These are phyloP conservation scores for Agrypnia vestita DNA, from an alignment of 1,140 invertebrate genomes.

Conservation along the genomic window DNA sequence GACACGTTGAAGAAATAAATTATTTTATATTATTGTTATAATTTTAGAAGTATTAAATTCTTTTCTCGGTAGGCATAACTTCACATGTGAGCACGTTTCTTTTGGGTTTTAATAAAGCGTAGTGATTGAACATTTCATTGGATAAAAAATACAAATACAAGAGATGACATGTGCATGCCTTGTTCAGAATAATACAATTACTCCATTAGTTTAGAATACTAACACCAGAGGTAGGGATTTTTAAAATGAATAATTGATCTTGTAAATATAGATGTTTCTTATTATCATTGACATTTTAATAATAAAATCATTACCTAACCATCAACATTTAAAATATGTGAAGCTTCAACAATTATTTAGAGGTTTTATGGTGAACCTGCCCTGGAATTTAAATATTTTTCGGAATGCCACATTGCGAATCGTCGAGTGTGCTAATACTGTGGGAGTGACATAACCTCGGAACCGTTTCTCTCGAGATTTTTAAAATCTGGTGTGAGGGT, in stretches of 20 bases:
- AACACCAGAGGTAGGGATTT: conserved; percentile 26
- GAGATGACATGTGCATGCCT: conserved; percentile 17
- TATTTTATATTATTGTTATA: no score
- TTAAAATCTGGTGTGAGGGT: conserved; percentile 52
- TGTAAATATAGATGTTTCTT: conserved; percentile 35
- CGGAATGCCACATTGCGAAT: neutral
- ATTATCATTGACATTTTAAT: conserved; percentile 35
- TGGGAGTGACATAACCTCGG: conserved; percentile 1
- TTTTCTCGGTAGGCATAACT: no score
- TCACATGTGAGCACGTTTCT: no score
- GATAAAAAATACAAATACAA: conserved; percentile 10
- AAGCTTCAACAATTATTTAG: conserved; percentile 6
- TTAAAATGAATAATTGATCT: conserved; percentile 31
- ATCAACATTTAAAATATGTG: neutral
- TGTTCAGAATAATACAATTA: conserved; percentile 13
- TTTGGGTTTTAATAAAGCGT: no score
- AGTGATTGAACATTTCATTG: neutral
- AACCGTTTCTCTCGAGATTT: conserved; percentile 50
- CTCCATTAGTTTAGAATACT: conserved; percentile 26
- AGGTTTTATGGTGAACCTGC: neutral
- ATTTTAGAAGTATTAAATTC: no score
- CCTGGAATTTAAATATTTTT: neutral
- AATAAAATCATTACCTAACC: conserved; percentile 21
- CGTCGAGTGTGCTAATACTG: neutral
- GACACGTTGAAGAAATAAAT: no score